Percentiles rank a stretch among this genome's conserved stretches.
Conservation (phyloP, 2,113 vertebrate genomes). For the Bombycilla garrulus region DNA sequence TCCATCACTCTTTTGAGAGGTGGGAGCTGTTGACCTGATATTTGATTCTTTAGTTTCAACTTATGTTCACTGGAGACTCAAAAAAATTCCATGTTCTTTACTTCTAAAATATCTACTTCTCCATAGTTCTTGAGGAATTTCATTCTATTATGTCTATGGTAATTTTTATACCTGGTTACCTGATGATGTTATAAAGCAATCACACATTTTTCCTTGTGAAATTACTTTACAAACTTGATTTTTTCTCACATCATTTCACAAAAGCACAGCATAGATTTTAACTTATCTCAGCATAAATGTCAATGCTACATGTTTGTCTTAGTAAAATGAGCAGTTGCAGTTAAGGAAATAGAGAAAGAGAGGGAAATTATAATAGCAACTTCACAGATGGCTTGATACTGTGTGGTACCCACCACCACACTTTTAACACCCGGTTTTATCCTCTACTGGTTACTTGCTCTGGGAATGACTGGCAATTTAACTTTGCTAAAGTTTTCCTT, state of each 20-base stretch:
- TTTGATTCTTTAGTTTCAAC: background rate
- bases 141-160: rapidly evolving
- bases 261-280: background rate
- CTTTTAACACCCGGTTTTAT: background rate
- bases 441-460: background rate
- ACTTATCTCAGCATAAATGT: background rate
- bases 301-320: background rate
- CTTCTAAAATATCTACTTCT: background rate
- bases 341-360: background rate
- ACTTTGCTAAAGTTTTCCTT: background rate
- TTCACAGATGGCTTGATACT: background rate
- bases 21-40: background rate
- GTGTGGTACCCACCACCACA: background rate
- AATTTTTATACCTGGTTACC: background rate
- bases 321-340: background rate
- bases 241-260: background rate
- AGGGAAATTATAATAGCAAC: background rate
- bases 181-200: background rate
- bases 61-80: background rate
- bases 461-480: background rate
- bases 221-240: background rate
- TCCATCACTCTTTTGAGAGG: background rate
- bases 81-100: background rate
- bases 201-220: background rate
- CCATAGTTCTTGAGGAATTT: background rate